Evolutionary conservation across 64 coral and sea anemone species (phyloP).

Genomic region (Exaiptasia diaphana): DNA sequence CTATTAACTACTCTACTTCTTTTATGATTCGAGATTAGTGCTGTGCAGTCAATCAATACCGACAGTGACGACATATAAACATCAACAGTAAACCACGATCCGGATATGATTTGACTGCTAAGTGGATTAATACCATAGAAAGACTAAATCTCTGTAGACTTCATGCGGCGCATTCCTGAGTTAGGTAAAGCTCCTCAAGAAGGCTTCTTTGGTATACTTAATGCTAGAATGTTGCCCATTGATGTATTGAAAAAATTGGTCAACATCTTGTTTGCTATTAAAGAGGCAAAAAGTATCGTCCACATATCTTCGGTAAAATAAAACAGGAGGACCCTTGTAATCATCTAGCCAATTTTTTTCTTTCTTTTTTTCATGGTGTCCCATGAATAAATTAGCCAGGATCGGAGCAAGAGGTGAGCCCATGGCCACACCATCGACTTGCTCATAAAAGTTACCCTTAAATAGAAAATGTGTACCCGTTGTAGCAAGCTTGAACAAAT

Average conservation of each 20-base stretch:
- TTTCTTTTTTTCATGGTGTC: not conserved
- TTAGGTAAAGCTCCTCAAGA: not conserved
- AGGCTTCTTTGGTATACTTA: no score
- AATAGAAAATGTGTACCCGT: constrained; percentile 14
- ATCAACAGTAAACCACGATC: no score
- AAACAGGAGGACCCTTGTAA: not conserved
- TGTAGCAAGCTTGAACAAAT: not conserved
- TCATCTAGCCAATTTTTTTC: not conserved
- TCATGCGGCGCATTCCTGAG: not conserved
- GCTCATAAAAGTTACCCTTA: constrained; percentile 1
- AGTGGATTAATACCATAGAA: not conserved
- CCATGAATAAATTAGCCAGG: not conserved
- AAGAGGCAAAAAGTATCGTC: not conserved
- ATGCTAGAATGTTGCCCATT: not conserved
- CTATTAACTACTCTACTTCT: no score
- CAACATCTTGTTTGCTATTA: not conserved
- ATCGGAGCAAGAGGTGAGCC: not conserved
- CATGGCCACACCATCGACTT: constrained; percentile 24
- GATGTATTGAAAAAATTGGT: not conserved
- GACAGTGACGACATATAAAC: no score
- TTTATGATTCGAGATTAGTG: no score
- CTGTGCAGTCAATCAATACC: no score
- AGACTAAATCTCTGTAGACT: not conserved
- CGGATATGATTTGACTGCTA: no score
- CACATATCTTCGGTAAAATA: not conserved